Evolutionary conservation across 92 coral and sea anemone genomes (phyloP).

Genomic region (Bergia sp.): DNA sequence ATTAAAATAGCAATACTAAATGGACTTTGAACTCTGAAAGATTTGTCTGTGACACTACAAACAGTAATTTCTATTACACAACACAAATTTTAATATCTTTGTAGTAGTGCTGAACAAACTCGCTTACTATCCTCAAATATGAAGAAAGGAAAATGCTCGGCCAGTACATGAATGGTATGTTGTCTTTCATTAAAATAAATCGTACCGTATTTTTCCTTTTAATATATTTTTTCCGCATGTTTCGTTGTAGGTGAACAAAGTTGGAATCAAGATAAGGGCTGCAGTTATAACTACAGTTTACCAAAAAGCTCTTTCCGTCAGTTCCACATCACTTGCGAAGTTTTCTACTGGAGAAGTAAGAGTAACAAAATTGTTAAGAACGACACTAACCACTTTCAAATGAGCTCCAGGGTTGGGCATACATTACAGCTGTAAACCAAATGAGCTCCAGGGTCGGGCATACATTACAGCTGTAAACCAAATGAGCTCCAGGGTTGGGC

Average conservation of each 20-base stretch:
- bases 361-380: not conserved
- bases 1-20: too few relatives aligned
- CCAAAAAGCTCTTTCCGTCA: constrained; percentile 84
- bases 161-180: too few relatives aligned
- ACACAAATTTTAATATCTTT: too few relatives aligned
- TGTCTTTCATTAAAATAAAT: not conserved
- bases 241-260: constrained; percentile 79
- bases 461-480: not conserved
- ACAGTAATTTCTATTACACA: too few relatives aligned
- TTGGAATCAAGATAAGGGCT: constrained; percentile 92
- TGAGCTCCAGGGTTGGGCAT: not conserved
- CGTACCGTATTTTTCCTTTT: not conserved
- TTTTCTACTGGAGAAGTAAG: constrained; percentile 96
- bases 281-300: constrained; percentile 92
- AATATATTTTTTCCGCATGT: not conserved
- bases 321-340: constrained; percentile 70
- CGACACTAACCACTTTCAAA: not conserved
- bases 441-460: not conserved
- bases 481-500: not conserved
- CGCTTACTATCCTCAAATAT: too few relatives aligned
- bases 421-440: not conserved
- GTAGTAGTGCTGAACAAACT: too few relatives aligned
- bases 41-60: too few relatives aligned
- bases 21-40: too few relatives aligned
- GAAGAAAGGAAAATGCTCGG: too few relatives aligned